Evolutionary conservation across 2,797 vertebrate genomes (phyloP).

Genomic region (Chiloscyllium punctatum): DNA sequence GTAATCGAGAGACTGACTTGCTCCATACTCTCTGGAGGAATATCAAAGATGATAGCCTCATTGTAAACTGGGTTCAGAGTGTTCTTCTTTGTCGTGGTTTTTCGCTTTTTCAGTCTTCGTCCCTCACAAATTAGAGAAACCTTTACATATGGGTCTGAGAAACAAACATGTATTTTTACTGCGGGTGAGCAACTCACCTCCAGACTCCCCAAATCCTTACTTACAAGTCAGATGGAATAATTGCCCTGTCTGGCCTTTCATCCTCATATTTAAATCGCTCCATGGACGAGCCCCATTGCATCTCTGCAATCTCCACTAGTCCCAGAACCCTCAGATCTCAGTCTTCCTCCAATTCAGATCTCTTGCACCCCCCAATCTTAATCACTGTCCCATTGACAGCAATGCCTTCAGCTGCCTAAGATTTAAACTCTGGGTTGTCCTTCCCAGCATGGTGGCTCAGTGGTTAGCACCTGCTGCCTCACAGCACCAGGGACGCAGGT

Average conservation of each 20-base stretch:
- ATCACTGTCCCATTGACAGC: too few relatives aligned
- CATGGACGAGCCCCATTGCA: neutral
- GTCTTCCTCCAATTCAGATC: neutral
- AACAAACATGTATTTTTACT: conserved; percentile 39
- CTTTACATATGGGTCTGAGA: conserved; percentile 89
- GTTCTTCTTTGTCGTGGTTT: conserved; percentile 93
- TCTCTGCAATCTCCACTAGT: neutral
- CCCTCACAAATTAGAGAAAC: conserved; percentile 93
- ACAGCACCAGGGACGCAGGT: too few relatives aligned
- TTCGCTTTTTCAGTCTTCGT: conserved; percentile 85
- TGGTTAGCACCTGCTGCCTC: too few relatives aligned
- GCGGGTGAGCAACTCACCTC: neutral
- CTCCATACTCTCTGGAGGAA: conserved; percentile 94
- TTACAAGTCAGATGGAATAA: neutral
- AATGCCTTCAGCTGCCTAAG: too few relatives aligned
- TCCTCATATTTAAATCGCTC: neutral
- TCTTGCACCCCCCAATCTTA: neutral
- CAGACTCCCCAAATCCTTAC: neutral
- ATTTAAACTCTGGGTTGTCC: neutral
- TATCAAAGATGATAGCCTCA: conserved; percentile 96
- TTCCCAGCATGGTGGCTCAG: too few relatives aligned
- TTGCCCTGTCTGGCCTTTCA: neutral
- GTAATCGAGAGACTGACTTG: conserved; percentile 94
- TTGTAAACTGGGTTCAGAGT: conserved; percentile 92
- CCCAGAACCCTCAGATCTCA: neutral